A percentile compares a stretch with the other conserved stretches of the same genome.
phyloP scores from a whole-genome alignment of 2,113 vertebrate species.

The Mohoua ochrocephala region DNA sequence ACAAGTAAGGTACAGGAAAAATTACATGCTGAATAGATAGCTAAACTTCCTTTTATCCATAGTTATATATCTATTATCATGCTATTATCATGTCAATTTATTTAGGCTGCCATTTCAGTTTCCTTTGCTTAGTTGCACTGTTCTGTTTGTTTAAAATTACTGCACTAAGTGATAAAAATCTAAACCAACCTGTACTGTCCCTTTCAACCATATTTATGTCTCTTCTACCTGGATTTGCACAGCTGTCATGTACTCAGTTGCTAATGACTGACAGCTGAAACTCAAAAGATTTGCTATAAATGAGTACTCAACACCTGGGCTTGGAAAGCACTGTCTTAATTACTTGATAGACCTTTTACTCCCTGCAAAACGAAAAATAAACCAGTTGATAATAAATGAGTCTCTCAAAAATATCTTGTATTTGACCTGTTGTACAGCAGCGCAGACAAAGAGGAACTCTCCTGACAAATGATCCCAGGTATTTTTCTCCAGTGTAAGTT shows the following conservation, averaged over 20 bases:
- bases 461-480: not conserved
- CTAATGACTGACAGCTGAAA: not conserved
- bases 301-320: not conserved
- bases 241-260: not conserved
- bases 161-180: not conserved
- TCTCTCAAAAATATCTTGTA: not conserved
- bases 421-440: not conserved
- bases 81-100: not conserved
- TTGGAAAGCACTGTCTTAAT: not conserved
- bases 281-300: not conserved
- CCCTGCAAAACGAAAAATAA: not conserved
- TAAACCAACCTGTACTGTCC: not conserved
- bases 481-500: not conserved
- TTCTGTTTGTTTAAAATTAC: not conserved
- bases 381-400: not conserved
- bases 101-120: not conserved
- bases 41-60: not conserved
- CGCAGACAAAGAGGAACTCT: not conserved
- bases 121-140: not conserved
- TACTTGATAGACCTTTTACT: not conserved
- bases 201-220: not conserved
- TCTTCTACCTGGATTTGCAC: not conserved
- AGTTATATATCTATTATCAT: not conserved
- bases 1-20: not conserved
- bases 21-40: not conserved